A percentile compares a stretch with the other conserved stretches of the same genome.
Evolutionary conservation across 1,140 invertebrate genomes (phyloP).

Genomic region (Scaptomyza hsui): DNA sequence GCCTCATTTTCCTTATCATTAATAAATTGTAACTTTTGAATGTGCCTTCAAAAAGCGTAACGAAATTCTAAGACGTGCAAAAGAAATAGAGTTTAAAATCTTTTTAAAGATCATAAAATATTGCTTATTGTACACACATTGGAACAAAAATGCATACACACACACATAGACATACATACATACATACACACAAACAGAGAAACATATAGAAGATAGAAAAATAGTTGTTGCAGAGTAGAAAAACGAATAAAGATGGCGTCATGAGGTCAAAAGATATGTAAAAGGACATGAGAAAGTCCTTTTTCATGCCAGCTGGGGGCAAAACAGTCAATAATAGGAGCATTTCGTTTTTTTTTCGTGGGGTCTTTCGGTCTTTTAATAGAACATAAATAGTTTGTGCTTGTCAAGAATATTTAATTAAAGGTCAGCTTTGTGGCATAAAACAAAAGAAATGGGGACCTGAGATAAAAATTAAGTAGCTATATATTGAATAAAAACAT

Average conservation of each 20-base stretch:
- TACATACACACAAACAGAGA: slow-evolving; percentile 10
- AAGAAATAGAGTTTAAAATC: not conserved
- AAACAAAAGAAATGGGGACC: slow-evolving; percentile 2
- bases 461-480: slow-evolving; percentile 2
- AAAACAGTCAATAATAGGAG: not conserved
- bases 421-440: slow-evolving; percentile 2
- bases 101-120: not conserved
- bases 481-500: slow-evolving; percentile 45
- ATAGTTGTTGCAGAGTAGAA: slow-evolving; percentile 23
- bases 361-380: too few relatives aligned
- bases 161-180: slow-evolving; percentile 45
- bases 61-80: not conserved
- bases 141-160: slow-evolving; percentile 39
- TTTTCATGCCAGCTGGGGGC: not conserved
- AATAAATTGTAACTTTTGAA: too few relatives aligned
- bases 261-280: not conserved
- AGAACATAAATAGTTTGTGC: not conserved
- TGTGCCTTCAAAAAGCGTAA: too few relatives aligned
- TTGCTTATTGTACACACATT: slow-evolving; percentile 5
- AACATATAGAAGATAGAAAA: slow-evolving; percentile 30
- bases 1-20: too few relatives aligned
- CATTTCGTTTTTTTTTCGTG: not conserved
- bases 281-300: slow-evolving; percentile 8
- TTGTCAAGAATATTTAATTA: not conserved
- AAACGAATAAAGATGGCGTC: slow-evolving; percentile 9